These are phyloP conservation scores for Branchipolynoe longqiensis DNA, from an alignment of 2,888 invertebrate species.

Conservation along the genomic window DNA sequence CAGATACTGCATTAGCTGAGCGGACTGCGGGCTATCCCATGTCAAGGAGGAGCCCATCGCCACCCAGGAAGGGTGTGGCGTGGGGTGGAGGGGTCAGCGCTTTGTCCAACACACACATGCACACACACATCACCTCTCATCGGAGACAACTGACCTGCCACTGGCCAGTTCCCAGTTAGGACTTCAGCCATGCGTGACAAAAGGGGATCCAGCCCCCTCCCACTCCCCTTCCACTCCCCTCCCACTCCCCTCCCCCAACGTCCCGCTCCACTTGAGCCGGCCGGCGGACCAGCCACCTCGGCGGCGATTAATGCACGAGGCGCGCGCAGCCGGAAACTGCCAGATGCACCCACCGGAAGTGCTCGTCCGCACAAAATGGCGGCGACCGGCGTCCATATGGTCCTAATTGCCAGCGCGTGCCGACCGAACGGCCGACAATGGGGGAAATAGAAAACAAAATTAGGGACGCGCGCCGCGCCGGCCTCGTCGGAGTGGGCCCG, in stretches of 20 bases:
- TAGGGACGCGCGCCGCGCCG: background rate
- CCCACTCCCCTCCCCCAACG: background rate
- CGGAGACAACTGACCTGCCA: background rate
- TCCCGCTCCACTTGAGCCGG: background rate
- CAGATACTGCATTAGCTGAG: too few species aligned
- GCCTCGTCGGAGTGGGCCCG: background rate
- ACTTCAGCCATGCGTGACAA: background rate
- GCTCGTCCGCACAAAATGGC: slow-evolving; percentile 38
- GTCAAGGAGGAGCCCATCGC: too few species aligned
- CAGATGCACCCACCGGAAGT: slow-evolving; percentile 12
- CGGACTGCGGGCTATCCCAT: too few species aligned
- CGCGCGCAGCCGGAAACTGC: slow-evolving; percentile 14
- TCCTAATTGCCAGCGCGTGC: slow-evolving; percentile 8
- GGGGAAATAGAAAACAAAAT: slow-evolving; percentile 37
- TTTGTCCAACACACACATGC: too few species aligned
- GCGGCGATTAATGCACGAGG: background rate
- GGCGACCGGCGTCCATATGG: slow-evolving; percentile 16
- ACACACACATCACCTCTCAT: too few species aligned
- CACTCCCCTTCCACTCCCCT: background rate
- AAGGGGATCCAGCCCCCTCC: background rate
- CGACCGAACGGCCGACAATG: slow-evolving; percentile 2
- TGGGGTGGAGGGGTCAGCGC: too few species aligned
- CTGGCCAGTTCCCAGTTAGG: too few species aligned
- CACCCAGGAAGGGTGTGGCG: too few species aligned
- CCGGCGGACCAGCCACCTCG: slow-evolving; percentile 7